Conservation (phyloP, 2,113 vertebrate genomes). For the Semnopithecus entellus region DNA sequence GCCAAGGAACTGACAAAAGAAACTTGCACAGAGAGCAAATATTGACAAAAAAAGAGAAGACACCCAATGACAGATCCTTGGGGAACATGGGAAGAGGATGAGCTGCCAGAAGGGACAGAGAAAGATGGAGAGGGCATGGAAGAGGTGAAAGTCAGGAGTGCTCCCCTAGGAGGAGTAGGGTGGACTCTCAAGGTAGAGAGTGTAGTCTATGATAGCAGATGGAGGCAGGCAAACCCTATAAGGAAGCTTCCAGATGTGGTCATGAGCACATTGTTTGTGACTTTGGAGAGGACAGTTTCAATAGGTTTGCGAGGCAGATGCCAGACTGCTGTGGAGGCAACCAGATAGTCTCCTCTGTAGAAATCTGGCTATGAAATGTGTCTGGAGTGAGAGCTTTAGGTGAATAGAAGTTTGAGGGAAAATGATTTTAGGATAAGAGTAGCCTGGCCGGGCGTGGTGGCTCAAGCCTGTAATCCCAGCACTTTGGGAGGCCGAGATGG, state of each 20-base stretch:
- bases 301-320: background rate
- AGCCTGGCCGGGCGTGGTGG: background rate
- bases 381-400: background rate
- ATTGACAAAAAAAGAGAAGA: slow-evolving; percentile 25
- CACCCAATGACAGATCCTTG: slow-evolving; percentile 4
- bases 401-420: background rate
- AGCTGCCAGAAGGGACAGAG: background rate
- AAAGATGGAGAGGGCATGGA: background rate
- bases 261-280: background rate
- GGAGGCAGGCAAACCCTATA: background rate
- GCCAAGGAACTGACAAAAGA: slow-evolving; percentile 49
- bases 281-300: background rate
- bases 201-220: background rate
- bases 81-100: slow-evolving; percentile 18
- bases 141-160: background rate
- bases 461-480: too few relatives aligned
- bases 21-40: slow-evolving; percentile 38
- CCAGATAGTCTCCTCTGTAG: background rate
- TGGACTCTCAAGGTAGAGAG: background rate
- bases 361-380: background rate
- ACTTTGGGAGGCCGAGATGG: too few relatives aligned
- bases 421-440: background rate
- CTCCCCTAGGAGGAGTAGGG: background rate
- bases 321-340: background rate
- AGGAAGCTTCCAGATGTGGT: background rate